Conservation (phyloP, 2,113 vertebrate genomes). For the Peromyscus polionotus region DNA sequence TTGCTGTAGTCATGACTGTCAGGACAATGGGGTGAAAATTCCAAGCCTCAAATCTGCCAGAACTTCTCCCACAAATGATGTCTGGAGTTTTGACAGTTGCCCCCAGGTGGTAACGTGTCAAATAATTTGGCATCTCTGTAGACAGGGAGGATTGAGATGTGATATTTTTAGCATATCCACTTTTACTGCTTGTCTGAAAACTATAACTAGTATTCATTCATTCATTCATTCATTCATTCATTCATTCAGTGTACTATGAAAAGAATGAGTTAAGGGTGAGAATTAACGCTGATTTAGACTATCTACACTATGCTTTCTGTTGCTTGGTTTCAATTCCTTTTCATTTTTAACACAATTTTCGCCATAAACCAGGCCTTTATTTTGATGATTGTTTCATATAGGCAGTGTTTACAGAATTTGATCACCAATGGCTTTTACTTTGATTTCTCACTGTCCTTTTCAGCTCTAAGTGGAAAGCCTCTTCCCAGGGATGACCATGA, state of each 20-base stretch:
- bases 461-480: neutral
- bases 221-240: neutral
- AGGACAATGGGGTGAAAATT: neutral
- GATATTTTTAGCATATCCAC: neutral
- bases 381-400: neutral
- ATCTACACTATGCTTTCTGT: neutral
- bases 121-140: slow-evolving; percentile 8
- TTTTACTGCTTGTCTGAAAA: slow-evolving; percentile 5
- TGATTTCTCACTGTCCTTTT: neutral
- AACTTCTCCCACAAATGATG: neutral
- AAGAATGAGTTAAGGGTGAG: neutral
- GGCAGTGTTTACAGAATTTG: neutral
- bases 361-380: neutral
- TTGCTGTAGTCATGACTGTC: neutral
- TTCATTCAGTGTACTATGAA: neutral
- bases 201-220: neutral
- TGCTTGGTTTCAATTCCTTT: neutral
- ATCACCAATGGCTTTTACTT: neutral
- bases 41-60: neutral
- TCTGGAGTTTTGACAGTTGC: slow-evolving; percentile 35
- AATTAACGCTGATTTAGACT: neutral
- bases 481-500: neutral
- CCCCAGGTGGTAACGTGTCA: slow-evolving; percentile 14
- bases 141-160: neutral
- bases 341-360: neutral